Evolutionary conservation across 1,140 invertebrate genomes (phyloP).

Genomic region (Philopotamus ludificatus): DNA sequence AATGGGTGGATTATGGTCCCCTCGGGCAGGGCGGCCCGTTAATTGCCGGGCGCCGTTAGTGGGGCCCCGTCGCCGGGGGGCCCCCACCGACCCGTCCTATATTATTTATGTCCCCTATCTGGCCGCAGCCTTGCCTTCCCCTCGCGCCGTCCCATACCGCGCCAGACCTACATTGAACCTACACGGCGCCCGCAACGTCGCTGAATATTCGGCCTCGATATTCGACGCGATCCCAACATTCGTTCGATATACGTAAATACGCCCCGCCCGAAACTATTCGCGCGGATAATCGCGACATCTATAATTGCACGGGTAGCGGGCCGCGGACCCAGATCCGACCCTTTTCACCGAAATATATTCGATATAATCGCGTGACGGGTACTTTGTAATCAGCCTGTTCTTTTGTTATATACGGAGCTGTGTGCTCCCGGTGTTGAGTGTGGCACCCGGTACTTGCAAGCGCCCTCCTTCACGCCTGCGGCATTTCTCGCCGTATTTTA

Average conservation of each 20-base stretch:
- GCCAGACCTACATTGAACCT: conserved; percentile 4
- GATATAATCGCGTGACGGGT: too few relatives aligned
- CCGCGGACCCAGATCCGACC: too few relatives aligned
- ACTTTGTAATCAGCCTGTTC: too few relatives aligned
- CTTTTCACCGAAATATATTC: too few relatives aligned
- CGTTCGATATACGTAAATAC: neutral
- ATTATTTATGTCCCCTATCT: conserved; percentile 31
- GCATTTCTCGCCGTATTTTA: conserved; percentile 32
- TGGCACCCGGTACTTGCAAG: conserved; percentile 5
- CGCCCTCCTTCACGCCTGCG: conserved; percentile 22
- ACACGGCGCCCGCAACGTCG: neutral
- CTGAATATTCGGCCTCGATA: too few relatives aligned
- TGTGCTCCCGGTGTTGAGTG: conserved; percentile 17
- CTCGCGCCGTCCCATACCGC: neutral
- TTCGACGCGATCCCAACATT: neutral
- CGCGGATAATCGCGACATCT: too few relatives aligned
- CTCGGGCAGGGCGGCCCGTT: conserved; percentile 21
- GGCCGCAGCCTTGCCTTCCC: conserved; percentile 13
- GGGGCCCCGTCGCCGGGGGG: neutral
- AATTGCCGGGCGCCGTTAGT: conserved; percentile 14
- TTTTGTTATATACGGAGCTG: neutral
- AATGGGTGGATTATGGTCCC: conserved; percentile 28
- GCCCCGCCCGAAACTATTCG: neutral
- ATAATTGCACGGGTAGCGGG: too few relatives aligned
- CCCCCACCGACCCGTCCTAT: conserved; percentile 1